Conservation (phyloP, 2,888 invertebrate genomes). For the Ochlodes sylvanus region DNA sequence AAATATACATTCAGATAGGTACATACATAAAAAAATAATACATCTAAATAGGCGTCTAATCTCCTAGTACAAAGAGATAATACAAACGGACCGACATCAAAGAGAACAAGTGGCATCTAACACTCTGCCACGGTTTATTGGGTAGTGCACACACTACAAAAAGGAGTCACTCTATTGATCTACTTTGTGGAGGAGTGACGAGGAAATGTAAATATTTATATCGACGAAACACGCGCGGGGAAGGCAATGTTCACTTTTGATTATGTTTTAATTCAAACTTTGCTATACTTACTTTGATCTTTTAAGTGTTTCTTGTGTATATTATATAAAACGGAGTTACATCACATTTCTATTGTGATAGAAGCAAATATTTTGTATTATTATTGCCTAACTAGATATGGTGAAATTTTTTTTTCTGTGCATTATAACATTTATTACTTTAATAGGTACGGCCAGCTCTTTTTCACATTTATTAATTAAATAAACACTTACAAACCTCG, state of each 20-base stretch:
- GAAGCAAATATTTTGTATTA: no score
- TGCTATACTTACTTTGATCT: not conserved
- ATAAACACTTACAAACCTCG: no score
- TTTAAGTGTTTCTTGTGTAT: not conserved
- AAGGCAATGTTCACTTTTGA: not conserved
- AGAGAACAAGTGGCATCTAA: conserved; percentile 23
- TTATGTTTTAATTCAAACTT: not conserved
- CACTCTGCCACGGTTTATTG: conserved; percentile 6
- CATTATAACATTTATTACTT: no score
- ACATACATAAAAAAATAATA: no score
- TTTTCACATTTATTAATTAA: no score
- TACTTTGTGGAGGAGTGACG: not conserved
- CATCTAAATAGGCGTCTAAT: not conserved
- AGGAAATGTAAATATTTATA: not conserved
- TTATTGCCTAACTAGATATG: no score
- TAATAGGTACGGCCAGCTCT: no score
- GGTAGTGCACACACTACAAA: conserved; percentile 7
- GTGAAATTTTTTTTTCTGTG: no score
- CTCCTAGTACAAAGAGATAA: not conserved
- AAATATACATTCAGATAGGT: no score
- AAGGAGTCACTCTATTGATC: conserved; percentile 14
- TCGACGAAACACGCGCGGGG: not conserved
- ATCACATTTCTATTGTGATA: no score
- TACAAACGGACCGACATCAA: conserved; percentile 28
- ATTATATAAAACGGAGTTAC: no score